Evolutionary conservation across 2,113 vertebrate genomes (phyloP), one percentile per base, ranked within the genome.

Genomic region (Naja naja): DNA sequence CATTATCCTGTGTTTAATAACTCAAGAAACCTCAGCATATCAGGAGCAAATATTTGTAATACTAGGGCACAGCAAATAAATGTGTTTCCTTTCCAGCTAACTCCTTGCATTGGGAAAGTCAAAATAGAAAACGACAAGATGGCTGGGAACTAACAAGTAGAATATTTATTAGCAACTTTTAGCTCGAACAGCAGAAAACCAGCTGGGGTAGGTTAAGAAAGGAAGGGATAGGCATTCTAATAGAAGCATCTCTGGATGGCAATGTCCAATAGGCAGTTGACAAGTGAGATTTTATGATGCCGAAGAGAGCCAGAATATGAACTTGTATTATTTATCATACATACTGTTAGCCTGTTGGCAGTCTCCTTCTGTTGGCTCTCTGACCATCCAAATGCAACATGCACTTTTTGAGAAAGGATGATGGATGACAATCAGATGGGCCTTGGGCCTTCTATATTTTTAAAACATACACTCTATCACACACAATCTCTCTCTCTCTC

Each of bases 1-100:
- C 96, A 96, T 95, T 97, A 96, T 90, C n/a, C 25, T 88, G 43
- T 53, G 92, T 85, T 94, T 94, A 96, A 95, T 96, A 97, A 96
- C 92, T 96, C 88, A 89, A n/a, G 94, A 89, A 95, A 95, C 54
- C 86, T 93, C 74, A 88, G 93, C 92, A 93, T 95, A 96, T 96
- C 64, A 93, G 92, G 3, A 85, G 94, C 64, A 94, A 94, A 91
- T 90, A 92, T 92, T 95, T 95, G 93, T 94, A 94, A 92, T 93
- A 94, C 93, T 88, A 90, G 92, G 86, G 90, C 89, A 93, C n/a
- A 92, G 90, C 18, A 94, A 93, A 95, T 85, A 22, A 96, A 90
- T 86, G 87, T 30, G 92, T 64, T 55, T 88, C 85, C 90, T 93
- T 91, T 64, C 49, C 53, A 55, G 88, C 74, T 55, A 89, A 92